phyloP scores from a whole-genome alignment of 2,797 vertebrate genomes.

The Pseudomugil gertrudae region DNA sequence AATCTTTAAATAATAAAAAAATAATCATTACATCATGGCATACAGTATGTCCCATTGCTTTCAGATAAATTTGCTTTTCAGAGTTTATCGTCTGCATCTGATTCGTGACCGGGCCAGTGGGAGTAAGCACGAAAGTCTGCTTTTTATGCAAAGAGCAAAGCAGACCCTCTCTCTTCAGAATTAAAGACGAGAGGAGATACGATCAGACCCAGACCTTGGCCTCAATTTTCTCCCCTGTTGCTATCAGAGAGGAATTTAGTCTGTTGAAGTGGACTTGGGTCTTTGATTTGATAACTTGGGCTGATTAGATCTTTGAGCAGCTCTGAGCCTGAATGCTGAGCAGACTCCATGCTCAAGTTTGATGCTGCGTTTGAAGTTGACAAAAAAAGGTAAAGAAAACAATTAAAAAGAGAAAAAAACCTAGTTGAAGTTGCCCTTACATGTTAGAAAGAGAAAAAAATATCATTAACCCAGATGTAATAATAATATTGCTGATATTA shows the following conservation, averaged over 20 bases:
- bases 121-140: constrained; percentile 35
- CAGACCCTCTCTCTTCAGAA: constrained; percentile 36
- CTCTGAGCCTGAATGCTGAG: constrained; percentile 42
- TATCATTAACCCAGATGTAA: neutral
- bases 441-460: neutral
- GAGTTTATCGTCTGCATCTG: constrained; percentile 40
- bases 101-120: constrained; percentile 20
- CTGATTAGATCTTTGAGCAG: constrained; percentile 56
- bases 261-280: constrained; percentile 33
- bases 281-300: constrained; percentile 59
- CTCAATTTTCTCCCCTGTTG: constrained; percentile 43
- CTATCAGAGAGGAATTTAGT: constrained; percentile 49
- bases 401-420: neutral
- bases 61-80: constrained; percentile 11
- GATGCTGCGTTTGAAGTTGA: constrained; percentile 24
- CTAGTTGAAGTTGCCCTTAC: neutral
- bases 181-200: constrained; percentile 57
- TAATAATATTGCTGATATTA: neutral
- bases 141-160: constrained; percentile 28
- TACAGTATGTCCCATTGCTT: constrained; percentile 9
- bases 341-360: constrained; percentile 20
- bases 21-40: constrained; percentile 2
- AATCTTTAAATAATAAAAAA: too few species aligned
- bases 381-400: neutral
- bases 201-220: constrained; percentile 59